Evolutionary conservation across 2,888 invertebrate genomes (phyloP).

Genomic region (Dolichomitus sp.): DNA sequence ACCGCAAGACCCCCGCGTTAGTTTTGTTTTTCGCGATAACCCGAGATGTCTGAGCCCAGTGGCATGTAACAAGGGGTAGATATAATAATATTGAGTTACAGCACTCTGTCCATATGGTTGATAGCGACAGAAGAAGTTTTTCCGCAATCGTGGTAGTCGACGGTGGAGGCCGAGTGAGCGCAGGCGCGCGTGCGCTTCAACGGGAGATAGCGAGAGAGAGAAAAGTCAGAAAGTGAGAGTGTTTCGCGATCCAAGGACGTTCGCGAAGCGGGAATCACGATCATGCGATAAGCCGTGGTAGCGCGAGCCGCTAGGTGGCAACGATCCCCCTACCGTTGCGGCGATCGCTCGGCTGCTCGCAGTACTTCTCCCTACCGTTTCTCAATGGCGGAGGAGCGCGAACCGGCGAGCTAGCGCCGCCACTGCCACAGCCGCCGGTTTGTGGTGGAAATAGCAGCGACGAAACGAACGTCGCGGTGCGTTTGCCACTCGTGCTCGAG

Average conservation of each 20-base stretch:
- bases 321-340: constrained; percentile 73
- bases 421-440: constrained; percentile 53
- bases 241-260: constrained; percentile 82
- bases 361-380: constrained; percentile 15
- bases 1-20: neutral
- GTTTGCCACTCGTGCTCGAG: constrained; percentile 21
- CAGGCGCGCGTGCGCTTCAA: constrained; percentile 40
- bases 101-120: constrained; percentile 53
- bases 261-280: constrained; percentile 79
- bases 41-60: neutral
- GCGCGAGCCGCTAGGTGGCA: constrained; percentile 77
- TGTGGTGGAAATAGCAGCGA: constrained; percentile 61
- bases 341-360: constrained; percentile 48
- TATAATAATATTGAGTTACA: neutral
- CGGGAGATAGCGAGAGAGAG: constrained; percentile 64
- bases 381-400: constrained; percentile 65
- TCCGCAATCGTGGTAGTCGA: constrained; percentile 40
- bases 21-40: constrained; percentile 34
- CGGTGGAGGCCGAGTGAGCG: constrained; percentile 23
- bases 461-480: constrained; percentile 28
- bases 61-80: neutral
- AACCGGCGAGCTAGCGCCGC: constrained; percentile 58
- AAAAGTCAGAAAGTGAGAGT: constrained; percentile 78
- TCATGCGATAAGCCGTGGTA: constrained; percentile 78
- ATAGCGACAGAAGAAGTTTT: constrained; percentile 1